Conservation (phyloP, 2,113 vertebrate genomes). For the Ranitomeya variabilis region DNA sequence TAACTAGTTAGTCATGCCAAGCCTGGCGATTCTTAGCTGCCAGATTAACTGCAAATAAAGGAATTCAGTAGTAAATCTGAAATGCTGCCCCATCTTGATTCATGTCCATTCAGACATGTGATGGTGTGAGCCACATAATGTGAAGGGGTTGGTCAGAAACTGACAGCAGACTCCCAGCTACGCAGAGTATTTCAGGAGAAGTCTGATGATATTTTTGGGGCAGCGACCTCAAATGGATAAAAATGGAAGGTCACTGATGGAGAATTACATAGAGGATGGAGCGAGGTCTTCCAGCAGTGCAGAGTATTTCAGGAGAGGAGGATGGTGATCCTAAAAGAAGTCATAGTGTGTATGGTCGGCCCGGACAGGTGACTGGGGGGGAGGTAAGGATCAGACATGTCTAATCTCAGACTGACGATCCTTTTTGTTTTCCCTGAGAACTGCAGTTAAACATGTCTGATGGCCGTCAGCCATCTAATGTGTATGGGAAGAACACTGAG, state of each 20-base stretch:
- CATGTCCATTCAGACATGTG: background rate
- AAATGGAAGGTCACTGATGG: background rate
- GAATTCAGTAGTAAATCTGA: background rate
- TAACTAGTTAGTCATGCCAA: background rate
- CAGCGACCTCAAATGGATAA: no score
- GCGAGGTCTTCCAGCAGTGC: background rate
- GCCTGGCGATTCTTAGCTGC: background rate
- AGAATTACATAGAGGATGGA: background rate
- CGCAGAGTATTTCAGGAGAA: no score
- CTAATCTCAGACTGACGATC: no score
- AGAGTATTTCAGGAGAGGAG: background rate
- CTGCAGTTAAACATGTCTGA: no score
- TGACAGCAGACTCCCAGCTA: background rate
- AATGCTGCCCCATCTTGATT: background rate
- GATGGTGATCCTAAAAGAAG: no score
- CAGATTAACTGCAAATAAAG: background rate
- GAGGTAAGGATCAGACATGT: no score
- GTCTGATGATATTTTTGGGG: no score
- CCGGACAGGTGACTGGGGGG: no score
- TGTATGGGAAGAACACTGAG: no score
- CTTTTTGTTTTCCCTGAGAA: no score
- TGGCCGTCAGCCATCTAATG: no score
- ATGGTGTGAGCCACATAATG: background rate
- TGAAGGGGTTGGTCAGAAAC: background rate
- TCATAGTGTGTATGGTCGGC: no score